phyloP scores from a whole-genome alignment of 2,888 invertebrate genomes.

The Fragum whitleyi region DNA sequence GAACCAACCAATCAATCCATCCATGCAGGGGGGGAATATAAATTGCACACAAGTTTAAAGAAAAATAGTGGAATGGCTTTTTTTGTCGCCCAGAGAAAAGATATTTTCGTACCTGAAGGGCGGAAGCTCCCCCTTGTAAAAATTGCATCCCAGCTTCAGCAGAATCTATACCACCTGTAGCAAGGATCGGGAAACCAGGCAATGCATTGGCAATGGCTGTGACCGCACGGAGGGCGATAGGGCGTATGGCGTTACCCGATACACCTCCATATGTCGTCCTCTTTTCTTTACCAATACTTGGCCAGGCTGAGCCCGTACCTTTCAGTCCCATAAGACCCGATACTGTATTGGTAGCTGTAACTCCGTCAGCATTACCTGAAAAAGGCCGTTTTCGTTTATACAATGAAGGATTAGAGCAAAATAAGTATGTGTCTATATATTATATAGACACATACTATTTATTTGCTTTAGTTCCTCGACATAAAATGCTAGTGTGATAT shows the following conservation, averaged over 20 bases:
- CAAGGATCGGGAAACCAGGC: constrained; percentile 96
- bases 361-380: constrained; percentile 97
- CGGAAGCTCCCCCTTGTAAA: constrained; percentile 95
- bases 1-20: no score
- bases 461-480: no score
- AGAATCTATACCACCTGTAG: constrained; percentile 98
- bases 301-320: constrained; percentile 95
- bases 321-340: constrained; percentile 96
- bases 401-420: constrained; percentile 1
- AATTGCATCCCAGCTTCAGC: constrained; percentile 98
- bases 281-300: constrained; percentile 92
- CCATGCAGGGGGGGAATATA: no score
- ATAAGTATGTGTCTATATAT: not conserved
- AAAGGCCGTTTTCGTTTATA: no score
- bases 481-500: no score
- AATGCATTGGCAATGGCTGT: constrained; percentile 93
- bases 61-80: no score
- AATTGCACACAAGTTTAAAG: no score
- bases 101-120: constrained; percentile 93
- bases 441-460: no score
- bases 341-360: constrained; percentile 98
- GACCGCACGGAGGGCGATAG: constrained; percentile 96
- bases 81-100: no score
- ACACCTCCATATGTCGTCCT: constrained; percentile 97
- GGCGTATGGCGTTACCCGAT: constrained; percentile 96